phyloP scores from a whole-genome alignment of 1,140 invertebrate species.

The Temnothorax curvispinosus region DNA sequence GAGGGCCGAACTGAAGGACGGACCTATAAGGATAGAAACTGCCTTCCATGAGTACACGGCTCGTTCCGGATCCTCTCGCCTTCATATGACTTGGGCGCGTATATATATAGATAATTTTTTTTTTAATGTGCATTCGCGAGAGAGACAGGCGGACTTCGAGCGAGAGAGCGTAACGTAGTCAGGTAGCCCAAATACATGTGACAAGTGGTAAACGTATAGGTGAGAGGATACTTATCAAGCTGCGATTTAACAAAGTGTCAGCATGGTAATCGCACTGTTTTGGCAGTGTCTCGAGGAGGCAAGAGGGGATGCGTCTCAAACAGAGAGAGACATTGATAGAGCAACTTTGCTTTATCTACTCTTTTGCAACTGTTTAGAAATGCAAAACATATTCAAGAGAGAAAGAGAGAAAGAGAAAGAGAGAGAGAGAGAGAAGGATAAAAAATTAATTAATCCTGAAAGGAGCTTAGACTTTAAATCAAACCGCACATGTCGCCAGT shows the following conservation, averaged over 20 bases:
- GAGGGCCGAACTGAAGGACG: conserved; percentile 71
- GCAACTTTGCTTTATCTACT: background rate
- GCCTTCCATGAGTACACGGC: conserved; percentile 84
- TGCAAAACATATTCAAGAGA: background rate
- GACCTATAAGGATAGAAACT: conserved; percentile 86
- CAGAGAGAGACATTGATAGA: conserved; percentile 16
- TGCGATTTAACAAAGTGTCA: background rate
- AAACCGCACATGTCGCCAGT: background rate
- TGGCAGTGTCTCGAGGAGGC: background rate
- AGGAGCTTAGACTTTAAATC: background rate
- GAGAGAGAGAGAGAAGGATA: background rate
- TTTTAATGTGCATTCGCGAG: conserved; percentile 69
- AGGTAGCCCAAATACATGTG: background rate
- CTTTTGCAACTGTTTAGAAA: background rate
- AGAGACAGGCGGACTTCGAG: conserved; percentile 74
- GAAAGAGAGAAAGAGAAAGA: background rate
- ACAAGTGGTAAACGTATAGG: conserved; percentile 2
- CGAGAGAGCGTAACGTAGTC: conserved; percentile 72
- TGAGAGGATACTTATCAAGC: conserved; percentile 36
- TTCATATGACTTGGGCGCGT: conserved; percentile 71
- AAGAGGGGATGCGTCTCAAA: background rate
- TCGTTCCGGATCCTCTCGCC: conserved; percentile 73
- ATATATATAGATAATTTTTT: background rate
- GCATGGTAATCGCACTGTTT: conserved; percentile 33
- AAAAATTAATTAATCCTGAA: background rate